Evolutionary conservation across 2,797 vertebrate genomes (phyloP), one percentile per base, ranked within the genome.

Genomic region (Hypotaenidia okinawae): DNA sequence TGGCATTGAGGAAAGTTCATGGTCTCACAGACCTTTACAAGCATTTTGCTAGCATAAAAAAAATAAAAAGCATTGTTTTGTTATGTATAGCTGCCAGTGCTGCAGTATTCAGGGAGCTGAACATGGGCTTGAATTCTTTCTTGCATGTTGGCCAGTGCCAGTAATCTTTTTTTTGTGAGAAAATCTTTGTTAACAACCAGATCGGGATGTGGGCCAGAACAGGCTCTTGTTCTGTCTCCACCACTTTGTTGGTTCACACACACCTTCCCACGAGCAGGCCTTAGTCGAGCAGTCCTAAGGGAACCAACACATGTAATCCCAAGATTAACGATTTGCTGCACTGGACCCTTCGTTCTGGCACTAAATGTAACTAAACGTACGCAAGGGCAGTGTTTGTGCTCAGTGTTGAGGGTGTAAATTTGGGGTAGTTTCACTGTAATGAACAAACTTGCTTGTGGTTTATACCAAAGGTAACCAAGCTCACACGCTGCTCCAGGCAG

Each of bases 161-260:
- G 23, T 69, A 61, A 45, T 49, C 72, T 70, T 64, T 45, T 33
- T 66, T n/a, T 39, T 5, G 23, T 15, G 63, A 66, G 28, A 76
- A 75, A 67, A 73, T 17, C 69, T 88, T 61, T 64, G 16, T 75
- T 62, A 78, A 49, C 41, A 79, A 62, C 25, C 8, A 4, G 8
- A 63, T 81, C 3, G 4, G 47, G 1, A 2, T 4, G 0, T n/a
- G n/a, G 35, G 4, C 47, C 16, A 49, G 45, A 27, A 33, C 15
- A 49, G 22, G 54, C 30, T 76, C 76, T 64, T 39, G 5, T 27
- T 52, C 35, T 45, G 32, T n/a, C 27, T 76, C 69, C 63, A 52
- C 41, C 41, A 28, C 19, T 77, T n/a, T 32, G 16, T 52, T 59
- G 39, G 33, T 64, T 70, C 66, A 64, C 13, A 24, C 13, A 24